Conservation (phyloP, 2,113 vertebrate species). For the Gobius niger region DNA sequence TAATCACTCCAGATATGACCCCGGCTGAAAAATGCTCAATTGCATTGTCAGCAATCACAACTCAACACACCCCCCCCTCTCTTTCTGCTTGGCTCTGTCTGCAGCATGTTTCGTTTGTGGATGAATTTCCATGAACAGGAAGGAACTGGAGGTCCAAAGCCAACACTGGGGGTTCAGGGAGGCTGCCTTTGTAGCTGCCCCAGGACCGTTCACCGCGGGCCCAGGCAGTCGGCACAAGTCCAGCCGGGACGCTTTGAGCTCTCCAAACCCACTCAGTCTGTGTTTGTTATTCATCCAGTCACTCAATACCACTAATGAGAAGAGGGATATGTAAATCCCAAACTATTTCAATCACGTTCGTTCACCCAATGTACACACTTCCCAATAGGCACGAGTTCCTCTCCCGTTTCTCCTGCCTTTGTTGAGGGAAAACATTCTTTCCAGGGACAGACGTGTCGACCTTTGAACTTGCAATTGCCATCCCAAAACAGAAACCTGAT, state of each 20-base stretch:
- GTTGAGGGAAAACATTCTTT: constrained; percentile 47
- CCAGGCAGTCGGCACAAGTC: constrained; percentile 38
- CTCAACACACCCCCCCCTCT: constrained; percentile 22
- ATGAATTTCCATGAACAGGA: constrained; percentile 74
- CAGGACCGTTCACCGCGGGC: constrained; percentile 51
- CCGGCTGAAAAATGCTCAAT: constrained; percentile 42
- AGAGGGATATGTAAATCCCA: constrained; percentile 62
- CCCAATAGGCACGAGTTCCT: constrained; percentile 24
- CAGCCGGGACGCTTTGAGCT: constrained; percentile 45
- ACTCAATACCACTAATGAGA: constrained; percentile 60
- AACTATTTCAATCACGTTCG: constrained; percentile 55
- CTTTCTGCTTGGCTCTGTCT: constrained; percentile 16
- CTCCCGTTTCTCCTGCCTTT: constrained; percentile 31
- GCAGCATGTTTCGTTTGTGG: constrained; percentile 46
- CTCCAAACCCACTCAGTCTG: constrained; percentile 52
- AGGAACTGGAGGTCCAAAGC: constrained; percentile 69
- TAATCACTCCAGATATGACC: constrained; percentile 25
- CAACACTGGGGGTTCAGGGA: constrained; percentile 64
- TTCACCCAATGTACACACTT: constrained; percentile 48
- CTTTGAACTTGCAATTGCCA: constrained; percentile 7
- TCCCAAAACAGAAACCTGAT: constrained; percentile 4
- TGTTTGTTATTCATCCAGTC: constrained; percentile 71
- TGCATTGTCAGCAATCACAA: constrained; percentile 29
- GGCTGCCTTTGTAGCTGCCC: constrained; percentile 66
- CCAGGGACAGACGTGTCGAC: constrained; percentile 37